Evolutionary conservation across 2,888 invertebrate species (phyloP).

Genomic region (Synanthedon andrenaeformis): DNA sequence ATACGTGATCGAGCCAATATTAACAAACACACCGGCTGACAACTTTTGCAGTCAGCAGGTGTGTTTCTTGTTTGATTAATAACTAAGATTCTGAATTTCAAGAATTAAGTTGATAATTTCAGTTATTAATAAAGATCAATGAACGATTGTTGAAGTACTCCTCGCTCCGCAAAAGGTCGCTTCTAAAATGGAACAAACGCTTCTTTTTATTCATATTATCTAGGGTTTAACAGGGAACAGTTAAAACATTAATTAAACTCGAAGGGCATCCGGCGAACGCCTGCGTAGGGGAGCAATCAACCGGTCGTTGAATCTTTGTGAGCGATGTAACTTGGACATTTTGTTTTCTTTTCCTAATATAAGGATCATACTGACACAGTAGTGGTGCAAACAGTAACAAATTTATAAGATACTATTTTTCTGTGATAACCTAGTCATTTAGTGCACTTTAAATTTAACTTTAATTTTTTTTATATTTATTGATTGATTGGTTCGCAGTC

Average conservation of each 20-base stretch:
- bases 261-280: slow-evolving; percentile 31
- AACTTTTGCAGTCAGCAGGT: no score
- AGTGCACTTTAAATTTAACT: no score
- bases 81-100: not conserved
- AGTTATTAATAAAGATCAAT: no score
- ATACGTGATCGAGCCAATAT: no score
- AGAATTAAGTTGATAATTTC: no score
- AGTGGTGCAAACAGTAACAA: not conserved
- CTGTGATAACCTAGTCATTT: no score
- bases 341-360: slow-evolving; percentile 19
- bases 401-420: not conserved
- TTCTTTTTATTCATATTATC: not conserved
- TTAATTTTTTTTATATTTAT: no score
- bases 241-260: slow-evolving; percentile 16
- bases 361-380: slow-evolving; percentile 2
- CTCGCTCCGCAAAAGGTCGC: not conserved
- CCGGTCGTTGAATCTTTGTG: slow-evolving; percentile 47
- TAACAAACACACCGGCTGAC: no score
- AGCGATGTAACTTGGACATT: slow-evolving; percentile 23
- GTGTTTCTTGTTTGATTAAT: not conserved
- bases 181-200: not conserved
- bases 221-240: not conserved
- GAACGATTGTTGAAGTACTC: no score
- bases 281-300: slow-evolving; percentile 33
- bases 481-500: no score